Percentiles rank a stretch among this genome's conserved stretches.
Conservation (phyloP, 2,888 invertebrate species). For the Coelopa pilipes region DNA sequence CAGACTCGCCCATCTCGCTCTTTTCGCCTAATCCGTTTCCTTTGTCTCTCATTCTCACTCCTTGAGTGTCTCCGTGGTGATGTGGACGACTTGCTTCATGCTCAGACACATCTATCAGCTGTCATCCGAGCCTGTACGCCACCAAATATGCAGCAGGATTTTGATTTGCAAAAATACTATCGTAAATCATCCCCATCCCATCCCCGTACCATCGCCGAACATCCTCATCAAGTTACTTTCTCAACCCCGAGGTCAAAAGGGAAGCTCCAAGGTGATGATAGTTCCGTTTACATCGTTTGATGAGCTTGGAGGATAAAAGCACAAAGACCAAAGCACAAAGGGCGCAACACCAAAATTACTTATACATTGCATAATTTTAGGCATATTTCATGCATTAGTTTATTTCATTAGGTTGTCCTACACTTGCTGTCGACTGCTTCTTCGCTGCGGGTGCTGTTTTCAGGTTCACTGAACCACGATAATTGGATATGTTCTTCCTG, state of each 20-base stretch:
- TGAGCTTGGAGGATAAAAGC: no score
- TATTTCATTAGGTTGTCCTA: neutral
- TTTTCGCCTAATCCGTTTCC: no score
- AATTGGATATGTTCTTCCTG: slow-evolving; percentile 38
- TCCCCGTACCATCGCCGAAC: no score
- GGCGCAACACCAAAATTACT: neutral
- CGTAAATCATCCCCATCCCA: neutral
- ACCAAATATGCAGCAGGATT: slow-evolving; percentile 28
- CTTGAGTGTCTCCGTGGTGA: no score
- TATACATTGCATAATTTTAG: slow-evolving; percentile 29
- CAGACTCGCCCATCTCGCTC: no score
- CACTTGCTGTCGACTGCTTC: neutral
- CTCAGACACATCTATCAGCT: neutral
- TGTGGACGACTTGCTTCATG: neutral
- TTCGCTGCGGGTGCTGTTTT: slow-evolving; percentile 25
- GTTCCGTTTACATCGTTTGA: no score
- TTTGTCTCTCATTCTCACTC: no score
- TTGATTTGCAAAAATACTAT: slow-evolving; percentile 1
- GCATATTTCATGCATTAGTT: slow-evolving; percentile 12
- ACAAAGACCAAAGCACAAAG: neutral
- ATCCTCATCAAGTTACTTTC: no score
- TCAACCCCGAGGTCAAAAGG: no score
- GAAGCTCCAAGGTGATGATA: no score
- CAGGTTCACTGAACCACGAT: slow-evolving; percentile 42
- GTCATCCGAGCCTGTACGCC: slow-evolving; percentile 23